Conservation (phyloP, 2,888 invertebrate genomes). For the Drosophila eohydei region DNA sequence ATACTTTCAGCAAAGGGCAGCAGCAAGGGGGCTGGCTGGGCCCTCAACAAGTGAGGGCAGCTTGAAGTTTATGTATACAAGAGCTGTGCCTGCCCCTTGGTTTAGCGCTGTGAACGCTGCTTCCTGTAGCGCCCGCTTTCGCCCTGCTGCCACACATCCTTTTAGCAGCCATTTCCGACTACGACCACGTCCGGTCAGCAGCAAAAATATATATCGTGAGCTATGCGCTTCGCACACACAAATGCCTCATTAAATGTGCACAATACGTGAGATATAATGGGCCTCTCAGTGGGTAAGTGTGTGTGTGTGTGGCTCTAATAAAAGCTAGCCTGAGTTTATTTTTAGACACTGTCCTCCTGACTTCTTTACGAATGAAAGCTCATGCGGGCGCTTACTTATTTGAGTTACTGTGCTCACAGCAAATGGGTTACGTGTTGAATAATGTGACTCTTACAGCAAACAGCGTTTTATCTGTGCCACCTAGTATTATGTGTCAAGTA, state of each 20-base stretch:
- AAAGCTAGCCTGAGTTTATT: slow-evolving; percentile 55
- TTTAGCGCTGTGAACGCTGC: slow-evolving; percentile 17
- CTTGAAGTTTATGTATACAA: slow-evolving; percentile 71
- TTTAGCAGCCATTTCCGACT: slow-evolving; percentile 75
- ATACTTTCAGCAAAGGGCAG: slow-evolving; percentile 19
- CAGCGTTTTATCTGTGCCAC: slow-evolving; percentile 14
- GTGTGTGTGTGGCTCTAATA: slow-evolving; percentile 44
- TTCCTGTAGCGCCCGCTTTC: slow-evolving; percentile 1
- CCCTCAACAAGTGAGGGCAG: slow-evolving; percentile 68
- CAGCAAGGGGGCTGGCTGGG: not conserved
- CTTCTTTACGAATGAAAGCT: slow-evolving; percentile 30
- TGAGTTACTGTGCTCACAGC: slow-evolving; percentile 49
- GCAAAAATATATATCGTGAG: slow-evolving; percentile 42
- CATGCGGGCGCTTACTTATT: slow-evolving; percentile 50
- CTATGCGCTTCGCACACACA: slow-evolving; percentile 29
- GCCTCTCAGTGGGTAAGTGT: not conserved
- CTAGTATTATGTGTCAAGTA: slow-evolving; percentile 1
- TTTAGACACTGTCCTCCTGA: slow-evolving; percentile 61
- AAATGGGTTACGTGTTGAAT: slow-evolving; percentile 71
- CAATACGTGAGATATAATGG: slow-evolving; percentile 46
- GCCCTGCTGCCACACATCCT: slow-evolving; percentile 53
- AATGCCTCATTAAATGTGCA: slow-evolving; percentile 72
- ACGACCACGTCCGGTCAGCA: slow-evolving; percentile 70
- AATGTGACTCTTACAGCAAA: slow-evolving; percentile 40
- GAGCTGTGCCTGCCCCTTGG: slow-evolving; percentile 49